Evolutionary conservation across 2,113 vertebrate species (phyloP), one percentile per base, ranked within the genome.

Genomic region (Ctenodactylus gundi): DNA sequence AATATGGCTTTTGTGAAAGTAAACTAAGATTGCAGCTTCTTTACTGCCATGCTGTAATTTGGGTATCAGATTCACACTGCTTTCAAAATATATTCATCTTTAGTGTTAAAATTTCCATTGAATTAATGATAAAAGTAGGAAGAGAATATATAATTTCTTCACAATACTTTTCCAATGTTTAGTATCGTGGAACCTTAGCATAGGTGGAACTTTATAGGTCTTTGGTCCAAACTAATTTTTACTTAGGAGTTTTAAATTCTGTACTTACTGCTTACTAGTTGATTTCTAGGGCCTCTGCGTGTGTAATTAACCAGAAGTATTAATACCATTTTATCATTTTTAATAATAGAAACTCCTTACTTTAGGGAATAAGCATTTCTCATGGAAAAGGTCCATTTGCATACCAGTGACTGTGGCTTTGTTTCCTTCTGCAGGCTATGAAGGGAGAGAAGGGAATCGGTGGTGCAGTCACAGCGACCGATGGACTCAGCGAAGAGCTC

Each of bases 371-470:
- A 80, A 72, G 57, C 1, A 77, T 11, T 86, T 91, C 23, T 88
- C 13, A 51, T 93, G 73, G 84, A 80, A 76, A 87, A 46, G 62
- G 94, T 68, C 20, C 55, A 49, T 90, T 46, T 86, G 75, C 80
- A 27, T 39, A 7, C 49, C 55, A n/a, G 41, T 49, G 80, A 91
- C 58, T 81, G 4, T 49, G n/a, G 58, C 78, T 64, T 46, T 11
- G 41, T 65, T 67, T 67, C 41, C 25, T 92, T 93, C 94, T 93
- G 0, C 91, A 99, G 99, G 99, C 99, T 58, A 99, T 99, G 99
- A 99, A 99, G 97, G 99, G 99, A 67, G 99, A 99, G 98, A 99
- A 99, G 85, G 99, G 99, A n/a, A 99, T 99, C 53, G 98, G 98
- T 4, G 97, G 98, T 25, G 97, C 98, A 6, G 99, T 99, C 91